Conservation (phyloP, 2,113 vertebrate genomes). For the Phaethon lepturus region DNA sequence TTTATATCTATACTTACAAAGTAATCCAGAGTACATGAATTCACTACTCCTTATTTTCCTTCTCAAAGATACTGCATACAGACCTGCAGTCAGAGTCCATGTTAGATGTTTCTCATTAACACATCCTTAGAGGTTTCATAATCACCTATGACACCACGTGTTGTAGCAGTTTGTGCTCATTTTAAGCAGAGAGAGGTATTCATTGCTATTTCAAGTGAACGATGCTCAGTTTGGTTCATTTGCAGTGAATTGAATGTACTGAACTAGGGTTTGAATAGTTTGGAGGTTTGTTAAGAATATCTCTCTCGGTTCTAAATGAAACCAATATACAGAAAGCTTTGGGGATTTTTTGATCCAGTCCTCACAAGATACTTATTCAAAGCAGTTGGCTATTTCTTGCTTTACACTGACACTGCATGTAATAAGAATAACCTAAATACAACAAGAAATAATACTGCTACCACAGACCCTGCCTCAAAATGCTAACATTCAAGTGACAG, state of each 20-base stretch:
- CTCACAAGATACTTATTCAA: background rate
- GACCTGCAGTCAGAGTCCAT: too few relatives aligned
- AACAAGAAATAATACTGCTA: background rate
- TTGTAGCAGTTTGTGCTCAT: background rate
- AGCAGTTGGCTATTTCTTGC: background rate
- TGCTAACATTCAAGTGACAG: background rate
- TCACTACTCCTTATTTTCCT: background rate
- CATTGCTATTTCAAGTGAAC: background rate
- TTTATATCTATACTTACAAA: background rate
- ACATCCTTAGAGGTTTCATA: background rate
- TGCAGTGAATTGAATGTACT: background rate
- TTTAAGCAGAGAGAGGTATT: background rate
- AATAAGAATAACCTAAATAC: background rate
- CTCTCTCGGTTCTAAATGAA: background rate
- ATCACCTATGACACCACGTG: fast-evolving
- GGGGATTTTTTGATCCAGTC: background rate
- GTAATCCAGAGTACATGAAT: background rate
- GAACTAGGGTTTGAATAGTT: background rate
- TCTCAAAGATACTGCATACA: background rate
- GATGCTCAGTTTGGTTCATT: background rate
- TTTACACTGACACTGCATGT: background rate
- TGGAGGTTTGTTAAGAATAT: background rate
- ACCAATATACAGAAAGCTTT: background rate
- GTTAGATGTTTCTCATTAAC: background rate
- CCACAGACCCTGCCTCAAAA: background rate